Evolutionary conservation across 2,888 invertebrate genomes (phyloP).

Genomic region (Actias luna): DNA sequence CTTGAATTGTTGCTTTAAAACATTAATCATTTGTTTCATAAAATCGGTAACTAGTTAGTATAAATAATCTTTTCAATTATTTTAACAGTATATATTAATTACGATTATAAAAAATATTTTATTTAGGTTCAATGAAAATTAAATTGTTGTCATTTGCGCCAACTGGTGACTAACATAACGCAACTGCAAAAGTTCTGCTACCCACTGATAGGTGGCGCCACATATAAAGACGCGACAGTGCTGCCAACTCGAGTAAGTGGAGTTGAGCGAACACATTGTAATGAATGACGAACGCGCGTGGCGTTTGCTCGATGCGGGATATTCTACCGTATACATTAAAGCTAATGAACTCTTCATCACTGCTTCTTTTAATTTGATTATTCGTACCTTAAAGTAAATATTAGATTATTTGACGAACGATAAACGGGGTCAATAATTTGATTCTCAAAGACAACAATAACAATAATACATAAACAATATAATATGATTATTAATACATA

Average conservation of each 20-base stretch:
- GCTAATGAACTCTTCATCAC: conserved; percentile 67
- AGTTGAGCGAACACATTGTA: conserved; percentile 46
- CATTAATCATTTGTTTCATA: too few relatives aligned
- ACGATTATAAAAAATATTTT: not conserved
- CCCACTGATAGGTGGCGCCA: conserved; percentile 68
- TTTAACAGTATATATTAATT: not conserved
- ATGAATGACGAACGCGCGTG: conserved; percentile 67
- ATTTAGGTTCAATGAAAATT: not conserved
- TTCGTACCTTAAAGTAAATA: conserved; percentile 15
- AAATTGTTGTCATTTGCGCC: conserved; percentile 36
- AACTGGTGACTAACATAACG: conserved; percentile 44
- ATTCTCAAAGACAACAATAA: not conserved
- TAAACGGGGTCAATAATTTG: not conserved
- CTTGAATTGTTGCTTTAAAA: too few relatives aligned
- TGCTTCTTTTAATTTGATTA: conserved; percentile 27
- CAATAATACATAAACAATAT: too few relatives aligned
- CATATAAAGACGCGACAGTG: conserved; percentile 35
- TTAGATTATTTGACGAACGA: conserved; percentile 8
- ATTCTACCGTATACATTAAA: conserved; percentile 59
- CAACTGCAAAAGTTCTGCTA: conserved; percentile 57
- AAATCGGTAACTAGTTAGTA: too few relatives aligned
- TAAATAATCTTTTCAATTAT: not conserved
- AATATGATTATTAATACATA: not conserved
- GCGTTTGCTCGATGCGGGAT: conserved; percentile 56
- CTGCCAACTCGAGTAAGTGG: conserved; percentile 39